These are phyloP conservation scores for Arion vulgaris DNA, from an alignment of 1,140 invertebrate genomes.

Conservation along the genomic window DNA sequence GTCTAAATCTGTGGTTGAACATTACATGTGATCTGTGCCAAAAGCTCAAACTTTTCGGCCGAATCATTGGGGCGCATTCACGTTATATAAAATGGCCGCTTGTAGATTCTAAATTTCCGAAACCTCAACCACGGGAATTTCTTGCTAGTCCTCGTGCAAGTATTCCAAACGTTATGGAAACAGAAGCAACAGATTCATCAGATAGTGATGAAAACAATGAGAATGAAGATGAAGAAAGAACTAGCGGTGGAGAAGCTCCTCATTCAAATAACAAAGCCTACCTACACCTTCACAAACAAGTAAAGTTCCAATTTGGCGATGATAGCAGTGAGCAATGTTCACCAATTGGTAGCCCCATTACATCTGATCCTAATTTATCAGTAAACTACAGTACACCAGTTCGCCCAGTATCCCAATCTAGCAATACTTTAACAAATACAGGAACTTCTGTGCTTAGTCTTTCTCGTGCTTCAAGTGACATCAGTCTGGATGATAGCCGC, in stretches of 20 bases:
- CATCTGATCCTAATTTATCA: constrained; percentile 21
- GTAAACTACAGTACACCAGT: constrained; percentile 38
- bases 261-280: background rate
- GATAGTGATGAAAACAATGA: constrained; percentile 41
- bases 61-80: constrained; percentile 78
- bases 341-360: background rate
- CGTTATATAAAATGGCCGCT: constrained; percentile 71
- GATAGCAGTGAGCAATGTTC: constrained; percentile 40
- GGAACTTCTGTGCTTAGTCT: constrained; percentile 58
- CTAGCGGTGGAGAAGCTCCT: constrained; percentile 22
- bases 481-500: constrained; percentile 59
- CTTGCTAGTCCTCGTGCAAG: constrained; percentile 40
- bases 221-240: constrained; percentile 27
- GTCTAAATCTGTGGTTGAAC: constrained; percentile 92
- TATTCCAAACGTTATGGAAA: constrained; percentile 57
- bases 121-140: constrained; percentile 35
- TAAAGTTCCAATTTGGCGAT: constrained; percentile 41
- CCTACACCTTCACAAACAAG: constrained; percentile 33
- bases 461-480: constrained; percentile 71
- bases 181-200: constrained; percentile 36
- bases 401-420: background rate
- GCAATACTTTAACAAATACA: constrained; percentile 42
- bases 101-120: constrained; percentile 54
- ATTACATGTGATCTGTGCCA: constrained; percentile 87
- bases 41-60: constrained; percentile 84